phyloP scores from a whole-genome alignment of 2,888 invertebrate genomes.

The Ormyrus thymus region DNA sequence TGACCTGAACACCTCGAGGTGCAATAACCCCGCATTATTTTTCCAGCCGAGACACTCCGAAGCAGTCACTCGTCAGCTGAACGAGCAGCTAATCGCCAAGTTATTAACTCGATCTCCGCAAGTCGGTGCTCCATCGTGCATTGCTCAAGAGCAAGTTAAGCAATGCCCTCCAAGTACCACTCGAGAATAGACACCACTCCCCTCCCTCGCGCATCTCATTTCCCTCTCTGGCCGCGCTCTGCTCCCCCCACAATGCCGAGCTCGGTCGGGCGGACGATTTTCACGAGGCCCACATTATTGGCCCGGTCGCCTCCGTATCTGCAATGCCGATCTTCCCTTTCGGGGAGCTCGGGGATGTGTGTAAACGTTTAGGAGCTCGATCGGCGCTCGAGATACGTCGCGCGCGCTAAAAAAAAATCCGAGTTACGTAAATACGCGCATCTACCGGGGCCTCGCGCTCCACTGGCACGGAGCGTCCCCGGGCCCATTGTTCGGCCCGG shows the following conservation, averaged over 20 bases:
- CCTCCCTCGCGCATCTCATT: conserved; percentile 24
- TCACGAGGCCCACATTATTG: conserved; percentile 42
- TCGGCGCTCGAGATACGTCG: conserved; percentile 39
- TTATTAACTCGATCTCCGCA: conserved; percentile 34
- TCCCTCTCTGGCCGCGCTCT: neutral
- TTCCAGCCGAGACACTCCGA: neutral
- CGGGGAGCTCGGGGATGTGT: conserved; percentile 11
- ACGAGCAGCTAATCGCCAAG: neutral
- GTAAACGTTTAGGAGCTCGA: conserved; percentile 52
- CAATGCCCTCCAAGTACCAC: conserved; percentile 35
- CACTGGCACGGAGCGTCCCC: no score
- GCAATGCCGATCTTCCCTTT: conserved; percentile 36
- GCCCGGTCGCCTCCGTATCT: conserved; percentile 29
- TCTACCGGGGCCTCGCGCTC: neutral
- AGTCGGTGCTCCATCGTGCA: conserved; percentile 9
- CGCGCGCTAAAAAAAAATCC: conserved; percentile 43
- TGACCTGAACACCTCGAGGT: no score
- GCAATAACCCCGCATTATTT: neutral
- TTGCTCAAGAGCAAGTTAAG: conserved; percentile 5
- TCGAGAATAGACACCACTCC: conserved; percentile 3
- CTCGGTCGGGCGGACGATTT: conserved; percentile 29
- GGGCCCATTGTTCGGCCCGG: neutral
- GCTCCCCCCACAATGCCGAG: conserved; percentile 9
- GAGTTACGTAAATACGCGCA: conserved; percentile 45
- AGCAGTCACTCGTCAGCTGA: neutral